A percentile compares a stretch with the other conserved stretches of the same genome.
These are phyloP conservation scores for Plebejus anna DNA, from an alignment of 2,888 invertebrate species.

Conservation along the genomic window DNA sequence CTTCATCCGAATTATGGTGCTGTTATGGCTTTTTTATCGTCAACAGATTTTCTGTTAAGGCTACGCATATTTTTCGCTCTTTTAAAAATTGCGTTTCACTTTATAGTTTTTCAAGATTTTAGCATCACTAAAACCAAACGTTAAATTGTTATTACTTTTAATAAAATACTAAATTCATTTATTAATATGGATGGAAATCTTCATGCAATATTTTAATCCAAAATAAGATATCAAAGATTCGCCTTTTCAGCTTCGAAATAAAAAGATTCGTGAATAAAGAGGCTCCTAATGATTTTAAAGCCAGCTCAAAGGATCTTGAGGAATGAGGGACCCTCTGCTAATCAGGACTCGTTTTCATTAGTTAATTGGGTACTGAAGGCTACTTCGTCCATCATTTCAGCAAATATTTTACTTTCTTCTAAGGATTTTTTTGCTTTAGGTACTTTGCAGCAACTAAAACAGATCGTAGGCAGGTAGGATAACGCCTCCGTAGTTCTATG, in stretches of 20 bases:
- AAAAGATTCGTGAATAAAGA: slow-evolving; percentile 6
- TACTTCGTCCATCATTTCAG: slow-evolving; percentile 38
- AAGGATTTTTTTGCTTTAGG: slow-evolving; percentile 46
- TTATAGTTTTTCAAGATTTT: not conserved
- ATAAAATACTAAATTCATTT: too few relatives aligned
- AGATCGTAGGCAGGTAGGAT: not conserved
- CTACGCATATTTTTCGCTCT: not conserved
- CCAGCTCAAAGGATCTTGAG: slow-evolving; percentile 37
- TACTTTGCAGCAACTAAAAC: not conserved
- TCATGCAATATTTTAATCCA: not conserved
- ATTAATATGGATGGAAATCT: not conserved
- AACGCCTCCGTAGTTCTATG: too few relatives aligned
- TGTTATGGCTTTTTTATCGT: slow-evolving; percentile 7
- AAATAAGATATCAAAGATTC: slow-evolving; percentile 6
- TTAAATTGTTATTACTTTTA: not conserved
- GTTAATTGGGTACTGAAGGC: slow-evolving; percentile 66
- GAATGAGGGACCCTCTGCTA: slow-evolving; percentile 36
- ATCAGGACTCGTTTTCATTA: slow-evolving; percentile 70
- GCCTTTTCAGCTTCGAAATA: slow-evolving; percentile 12
- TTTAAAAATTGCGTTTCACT: not conserved
- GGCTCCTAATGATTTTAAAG: slow-evolving; percentile 31
- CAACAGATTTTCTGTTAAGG: not conserved
- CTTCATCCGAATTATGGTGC: slow-evolving; percentile 2
- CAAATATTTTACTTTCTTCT: slow-evolving; percentile 32
- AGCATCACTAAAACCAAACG: not conserved